Conservation (phyloP, 2,113 vertebrate species). For the Mobula hypostoma region DNA sequence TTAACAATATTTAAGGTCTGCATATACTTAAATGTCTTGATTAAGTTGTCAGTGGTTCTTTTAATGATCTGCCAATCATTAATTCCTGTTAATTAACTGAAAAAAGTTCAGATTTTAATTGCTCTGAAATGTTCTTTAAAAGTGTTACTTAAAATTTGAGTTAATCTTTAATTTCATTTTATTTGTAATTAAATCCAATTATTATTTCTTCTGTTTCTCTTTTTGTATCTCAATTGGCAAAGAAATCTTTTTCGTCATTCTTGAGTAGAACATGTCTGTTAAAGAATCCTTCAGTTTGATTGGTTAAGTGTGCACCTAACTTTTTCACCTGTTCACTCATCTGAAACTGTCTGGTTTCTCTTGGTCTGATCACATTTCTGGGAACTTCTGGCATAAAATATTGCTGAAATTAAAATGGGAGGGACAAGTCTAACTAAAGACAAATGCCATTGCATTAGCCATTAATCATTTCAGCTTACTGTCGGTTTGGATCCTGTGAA, state of each 20-base stretch:
- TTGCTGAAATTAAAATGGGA: background rate
- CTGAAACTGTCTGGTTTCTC: background rate
- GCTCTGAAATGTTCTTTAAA: background rate
- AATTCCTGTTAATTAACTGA: background rate
- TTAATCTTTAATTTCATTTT: background rate
- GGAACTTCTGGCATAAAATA: background rate
- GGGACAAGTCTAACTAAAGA: background rate
- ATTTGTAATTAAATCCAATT: background rate
- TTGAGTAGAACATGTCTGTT: too few species aligned
- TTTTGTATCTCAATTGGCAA: too few species aligned
- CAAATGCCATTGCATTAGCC: background rate
- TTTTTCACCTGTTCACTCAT: background rate
- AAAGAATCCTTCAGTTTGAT: background rate
- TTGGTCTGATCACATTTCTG: background rate
- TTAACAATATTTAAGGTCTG: background rate
- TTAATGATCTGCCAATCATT: background rate
- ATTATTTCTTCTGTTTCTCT: background rate
- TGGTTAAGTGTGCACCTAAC: background rate
- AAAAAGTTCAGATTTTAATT: background rate
- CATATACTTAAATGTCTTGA: background rate
- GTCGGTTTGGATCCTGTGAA: background rate
- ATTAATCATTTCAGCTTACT: constrained; percentile 22
- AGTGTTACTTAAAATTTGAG: background rate
- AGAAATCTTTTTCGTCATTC: too few species aligned
- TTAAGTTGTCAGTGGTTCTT: background rate